Evolutionary conservation across 2,888 invertebrate species (phyloP).

Genomic region (Drosophila melanocephala): DNA sequence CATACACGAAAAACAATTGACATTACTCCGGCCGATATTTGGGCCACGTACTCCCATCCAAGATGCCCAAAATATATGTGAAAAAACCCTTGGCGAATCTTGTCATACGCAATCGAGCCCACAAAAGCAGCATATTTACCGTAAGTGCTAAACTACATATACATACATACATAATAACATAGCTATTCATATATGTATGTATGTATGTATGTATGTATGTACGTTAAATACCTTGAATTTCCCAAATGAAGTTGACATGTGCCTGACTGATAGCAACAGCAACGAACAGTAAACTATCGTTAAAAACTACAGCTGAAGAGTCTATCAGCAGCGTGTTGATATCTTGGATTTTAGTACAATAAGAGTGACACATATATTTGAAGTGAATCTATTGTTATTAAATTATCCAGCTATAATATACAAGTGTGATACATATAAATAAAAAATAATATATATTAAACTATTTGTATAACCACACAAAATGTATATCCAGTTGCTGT

Average conservation of each 20-base stretch:
- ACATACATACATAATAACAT: neutral
- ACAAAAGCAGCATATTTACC: slow-evolving; percentile 95
- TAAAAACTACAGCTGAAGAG: neutral
- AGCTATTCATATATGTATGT: neutral
- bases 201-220: neutral
- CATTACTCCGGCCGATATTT: slow-evolving; percentile 11
- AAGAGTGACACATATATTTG: neutral
- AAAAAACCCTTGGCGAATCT: slow-evolving; percentile 92
- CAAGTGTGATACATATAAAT: neutral
- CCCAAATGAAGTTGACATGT: slow-evolving; percentile 45
- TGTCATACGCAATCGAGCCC: slow-evolving; percentile 94
- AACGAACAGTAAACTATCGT: slow-evolving; percentile 32
- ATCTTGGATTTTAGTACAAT: neutral
- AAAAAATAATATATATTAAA: neutral
- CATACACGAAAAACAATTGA: slow-evolving; percentile 4
- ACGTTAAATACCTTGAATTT: slow-evolving; percentile 2
- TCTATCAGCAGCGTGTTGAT: slow-evolving; percentile 2
- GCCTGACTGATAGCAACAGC: slow-evolving; percentile 38
- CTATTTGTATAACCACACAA: neutral
- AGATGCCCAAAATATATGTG: slow-evolving; percentile 85
- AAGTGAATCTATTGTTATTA: neutral
- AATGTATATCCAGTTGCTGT: neutral
- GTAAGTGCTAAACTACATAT: slow-evolving; percentile 73
- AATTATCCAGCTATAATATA: neutral
- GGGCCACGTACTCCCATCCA: slow-evolving; percentile 56